These are phyloP conservation scores for Ondatra zibethicus DNA, from an alignment of 2,113 vertebrate species.

Conservation along the genomic window DNA sequence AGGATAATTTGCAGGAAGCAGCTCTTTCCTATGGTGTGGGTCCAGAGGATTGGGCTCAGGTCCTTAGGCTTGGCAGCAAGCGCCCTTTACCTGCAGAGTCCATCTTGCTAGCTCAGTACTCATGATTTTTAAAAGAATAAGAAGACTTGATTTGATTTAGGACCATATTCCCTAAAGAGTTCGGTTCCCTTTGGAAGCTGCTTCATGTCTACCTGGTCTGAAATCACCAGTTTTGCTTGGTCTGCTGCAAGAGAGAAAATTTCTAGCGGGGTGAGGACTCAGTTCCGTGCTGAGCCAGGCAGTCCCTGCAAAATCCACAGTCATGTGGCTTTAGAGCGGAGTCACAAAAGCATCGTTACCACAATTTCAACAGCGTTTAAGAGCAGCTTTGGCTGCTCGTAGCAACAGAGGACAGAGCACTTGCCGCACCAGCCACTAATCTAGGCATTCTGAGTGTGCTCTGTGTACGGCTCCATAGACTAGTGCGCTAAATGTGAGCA, in stretches of 20 bases:
- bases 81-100: neutral
- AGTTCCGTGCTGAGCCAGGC: neutral
- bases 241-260: neutral
- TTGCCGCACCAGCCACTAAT: neutral
- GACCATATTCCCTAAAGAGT: neutral
- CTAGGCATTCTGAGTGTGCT: neutral
- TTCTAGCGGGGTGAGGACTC: neutral
- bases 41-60: neutral
- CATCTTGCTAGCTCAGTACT: neutral
- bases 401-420: neutral
- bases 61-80: neutral
- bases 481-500: too few species aligned
- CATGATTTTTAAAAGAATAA: neutral
- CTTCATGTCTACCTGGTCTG: neutral
- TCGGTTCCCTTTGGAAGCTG: constrained; percentile 23
- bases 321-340: neutral
- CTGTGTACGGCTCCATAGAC: neutral
- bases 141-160: neutral
- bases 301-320: neutral
- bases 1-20: neutral
- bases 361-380: neutral
- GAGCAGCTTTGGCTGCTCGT: neutral
- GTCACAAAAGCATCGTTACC: too few species aligned
- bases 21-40: neutral
- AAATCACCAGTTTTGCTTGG: neutral